Percentiles rank a stretch among this genome's conserved stretches.
Conservation (phyloP, 2,797 vertebrate genomes). For the Pogonophryne albipinna region DNA sequence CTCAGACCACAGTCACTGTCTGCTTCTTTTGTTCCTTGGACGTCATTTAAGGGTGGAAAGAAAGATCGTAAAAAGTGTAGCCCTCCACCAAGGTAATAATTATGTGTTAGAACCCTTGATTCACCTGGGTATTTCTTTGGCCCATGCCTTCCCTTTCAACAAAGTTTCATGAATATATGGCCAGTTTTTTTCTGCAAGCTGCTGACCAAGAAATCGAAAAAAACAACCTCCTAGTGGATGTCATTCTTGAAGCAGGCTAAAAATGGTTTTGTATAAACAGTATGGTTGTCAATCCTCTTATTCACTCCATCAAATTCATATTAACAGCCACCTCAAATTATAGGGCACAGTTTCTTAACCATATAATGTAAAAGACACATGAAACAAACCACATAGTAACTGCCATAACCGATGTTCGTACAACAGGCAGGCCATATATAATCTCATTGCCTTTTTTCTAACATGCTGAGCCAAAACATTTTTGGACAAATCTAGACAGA, state of each 20-base stretch:
- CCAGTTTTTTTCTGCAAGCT: too few relatives aligned
- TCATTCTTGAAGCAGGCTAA: neutral
- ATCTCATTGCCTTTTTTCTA: slow-evolving; percentile 16
- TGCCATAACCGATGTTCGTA: slow-evolving; percentile 12
- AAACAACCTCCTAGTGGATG: too few relatives aligned
- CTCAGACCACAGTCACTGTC: neutral
- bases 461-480: slow-evolving; percentile 10
- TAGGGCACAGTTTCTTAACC: neutral
- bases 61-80: neutral
- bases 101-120: too few relatives aligned
- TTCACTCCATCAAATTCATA: neutral
- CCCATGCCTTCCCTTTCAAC: too few relatives aligned
- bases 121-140: too few relatives aligned
- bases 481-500: slow-evolving; percentile 31
- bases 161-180: too few relatives aligned
- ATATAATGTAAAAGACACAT: neutral
- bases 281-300: neutral
- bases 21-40: slow-evolving; percentile 14
- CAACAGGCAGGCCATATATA: slow-evolving; percentile 21
- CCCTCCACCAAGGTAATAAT: too few relatives aligned
- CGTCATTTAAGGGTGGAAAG: neutral
- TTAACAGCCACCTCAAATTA: neutral
- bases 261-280: neutral
- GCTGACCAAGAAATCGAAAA: too few relatives aligned
- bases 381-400: neutral